phyloP scores from a whole-genome alignment of 2,888 invertebrate genomes.

The Vannuccia rotundouncinata region DNA sequence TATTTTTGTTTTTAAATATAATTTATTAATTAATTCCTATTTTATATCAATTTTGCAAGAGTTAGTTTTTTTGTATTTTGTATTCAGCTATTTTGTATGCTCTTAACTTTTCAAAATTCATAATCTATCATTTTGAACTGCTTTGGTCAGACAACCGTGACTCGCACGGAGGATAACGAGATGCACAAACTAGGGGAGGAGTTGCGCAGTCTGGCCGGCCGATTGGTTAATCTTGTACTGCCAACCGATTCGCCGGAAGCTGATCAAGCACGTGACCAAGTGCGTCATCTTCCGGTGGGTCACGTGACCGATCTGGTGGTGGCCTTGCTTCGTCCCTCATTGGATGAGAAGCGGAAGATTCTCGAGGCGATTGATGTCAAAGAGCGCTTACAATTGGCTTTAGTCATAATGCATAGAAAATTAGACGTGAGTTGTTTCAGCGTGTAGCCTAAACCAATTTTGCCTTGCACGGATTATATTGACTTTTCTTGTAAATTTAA shows the following conservation, averaged over 20 bases:
- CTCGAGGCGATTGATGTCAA: slow-evolving; percentile 58
- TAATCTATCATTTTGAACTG: too few relatives aligned
- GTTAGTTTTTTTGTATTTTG: too few relatives aligned
- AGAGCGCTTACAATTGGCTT: slow-evolving; percentile 57
- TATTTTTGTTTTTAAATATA: too few relatives aligned
- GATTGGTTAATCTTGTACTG: slow-evolving; percentile 1
- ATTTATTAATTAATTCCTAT: too few relatives aligned
- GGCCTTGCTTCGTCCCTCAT: slow-evolving; percentile 57
- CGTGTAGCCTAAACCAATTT: too few relatives aligned
- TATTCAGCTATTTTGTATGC: too few relatives aligned
- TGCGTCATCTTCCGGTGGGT: slow-evolving; percentile 3
- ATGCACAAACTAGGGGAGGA: background rate
- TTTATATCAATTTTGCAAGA: too few relatives aligned
- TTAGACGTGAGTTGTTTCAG: too few relatives aligned
- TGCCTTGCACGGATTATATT: too few relatives aligned
- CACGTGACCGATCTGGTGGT: slow-evolving; percentile 58
- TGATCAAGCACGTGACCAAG: background rate
- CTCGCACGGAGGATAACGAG: background rate
- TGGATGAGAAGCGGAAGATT: slow-evolving; percentile 58
- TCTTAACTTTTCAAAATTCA: too few relatives aligned
- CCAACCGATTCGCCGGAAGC: background rate
- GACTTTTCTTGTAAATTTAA: too few relatives aligned
- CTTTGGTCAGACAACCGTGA: background rate
- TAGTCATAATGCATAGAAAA: slow-evolving; percentile 56
- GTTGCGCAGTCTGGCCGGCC: background rate